These are phyloP conservation scores for Micrastur ruficollis DNA, from an alignment of 2,797 vertebrate species.

Conservation along the genomic window DNA sequence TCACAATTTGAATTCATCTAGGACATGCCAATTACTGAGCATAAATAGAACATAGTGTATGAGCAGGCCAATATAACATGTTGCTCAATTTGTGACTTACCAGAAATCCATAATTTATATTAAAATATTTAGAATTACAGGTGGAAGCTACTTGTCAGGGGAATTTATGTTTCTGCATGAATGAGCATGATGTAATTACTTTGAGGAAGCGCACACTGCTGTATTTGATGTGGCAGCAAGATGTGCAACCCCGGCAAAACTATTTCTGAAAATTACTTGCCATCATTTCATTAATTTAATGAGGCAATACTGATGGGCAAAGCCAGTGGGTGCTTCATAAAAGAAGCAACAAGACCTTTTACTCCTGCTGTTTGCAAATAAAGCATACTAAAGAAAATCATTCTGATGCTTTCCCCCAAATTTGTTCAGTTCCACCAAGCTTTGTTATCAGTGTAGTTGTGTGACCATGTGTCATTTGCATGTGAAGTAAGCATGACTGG, in stretches of 20 bases:
- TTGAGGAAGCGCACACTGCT: neutral
- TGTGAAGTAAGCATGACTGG: neutral
- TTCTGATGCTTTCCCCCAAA: neutral
- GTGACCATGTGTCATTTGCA: neutral
- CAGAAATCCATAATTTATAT: neutral
- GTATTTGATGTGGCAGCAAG: neutral
- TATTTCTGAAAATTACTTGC: neutral
- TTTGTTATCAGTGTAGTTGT: neutral
- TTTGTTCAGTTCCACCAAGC: neutral
- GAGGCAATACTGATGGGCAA: neutral
- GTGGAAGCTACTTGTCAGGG: neutral
- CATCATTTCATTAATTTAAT: neutral
- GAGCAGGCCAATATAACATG: neutral
- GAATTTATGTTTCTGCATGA: neutral
- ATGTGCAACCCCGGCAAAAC: neutral
- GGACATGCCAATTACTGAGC: neutral
- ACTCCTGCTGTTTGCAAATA: neutral
- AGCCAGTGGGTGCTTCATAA: neutral
- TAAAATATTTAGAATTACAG: neutral
- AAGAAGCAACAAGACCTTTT: neutral
- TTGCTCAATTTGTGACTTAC: neutral
- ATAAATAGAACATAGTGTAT: constrained; percentile 7
- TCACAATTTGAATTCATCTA: constrained; percentile 41
- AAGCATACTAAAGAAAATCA: neutral
- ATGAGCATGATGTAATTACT: neutral